Evolutionary conservation across 2,888 invertebrate genomes (phyloP).

Genomic region (Lasioglossum lativentre): DNA sequence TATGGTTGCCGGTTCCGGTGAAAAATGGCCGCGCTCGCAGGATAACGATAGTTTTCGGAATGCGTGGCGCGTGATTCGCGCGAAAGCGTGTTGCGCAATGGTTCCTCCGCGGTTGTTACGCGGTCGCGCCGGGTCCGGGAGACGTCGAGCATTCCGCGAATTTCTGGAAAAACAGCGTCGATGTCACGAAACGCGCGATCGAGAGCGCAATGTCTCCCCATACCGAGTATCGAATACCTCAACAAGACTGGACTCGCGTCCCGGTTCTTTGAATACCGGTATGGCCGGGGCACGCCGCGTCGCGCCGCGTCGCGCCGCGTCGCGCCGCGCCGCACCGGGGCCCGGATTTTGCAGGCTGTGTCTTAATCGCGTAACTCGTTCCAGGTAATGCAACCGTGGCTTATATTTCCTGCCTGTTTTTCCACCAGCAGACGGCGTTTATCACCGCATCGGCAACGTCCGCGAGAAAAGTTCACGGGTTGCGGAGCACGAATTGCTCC

Average conservation of each 20-base stretch:
- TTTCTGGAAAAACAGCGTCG: conserved; percentile 61
- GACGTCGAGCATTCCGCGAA: conserved; percentile 58
- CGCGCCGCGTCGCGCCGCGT: too few relatives aligned
- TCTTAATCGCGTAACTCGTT: conserved; percentile 63
- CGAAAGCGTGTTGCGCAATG: conserved; percentile 56
- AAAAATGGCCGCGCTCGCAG: background rate
- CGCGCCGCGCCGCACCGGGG: conserved; percentile 39
- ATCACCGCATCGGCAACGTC: conserved; percentile 51
- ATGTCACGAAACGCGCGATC: conserved; percentile 54
- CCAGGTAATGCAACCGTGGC: conserved; percentile 56
- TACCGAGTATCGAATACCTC: conserved; percentile 61
- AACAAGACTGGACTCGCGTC: conserved; percentile 50
- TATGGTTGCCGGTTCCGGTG: background rate
- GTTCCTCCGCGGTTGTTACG: conserved; percentile 40
- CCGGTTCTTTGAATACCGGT: conserved; percentile 65
- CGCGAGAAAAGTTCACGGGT: conserved; percentile 53
- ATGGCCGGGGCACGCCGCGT: conserved; percentile 56
- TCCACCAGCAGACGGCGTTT: conserved; percentile 31
- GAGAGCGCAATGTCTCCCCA: conserved; percentile 49
- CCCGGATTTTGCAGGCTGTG: conserved; percentile 57
- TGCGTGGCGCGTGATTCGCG: conserved; percentile 43
- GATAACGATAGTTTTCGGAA: conserved; percentile 43
- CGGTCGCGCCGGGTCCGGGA: conserved; percentile 1
- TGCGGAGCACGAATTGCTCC: conserved; percentile 50
- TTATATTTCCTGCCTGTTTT: conserved; percentile 55